These are phyloP conservation scores for Podotricha telesiphe DNA, from an alignment of 2,888 invertebrate genomes.

Conservation along the genomic window DNA sequence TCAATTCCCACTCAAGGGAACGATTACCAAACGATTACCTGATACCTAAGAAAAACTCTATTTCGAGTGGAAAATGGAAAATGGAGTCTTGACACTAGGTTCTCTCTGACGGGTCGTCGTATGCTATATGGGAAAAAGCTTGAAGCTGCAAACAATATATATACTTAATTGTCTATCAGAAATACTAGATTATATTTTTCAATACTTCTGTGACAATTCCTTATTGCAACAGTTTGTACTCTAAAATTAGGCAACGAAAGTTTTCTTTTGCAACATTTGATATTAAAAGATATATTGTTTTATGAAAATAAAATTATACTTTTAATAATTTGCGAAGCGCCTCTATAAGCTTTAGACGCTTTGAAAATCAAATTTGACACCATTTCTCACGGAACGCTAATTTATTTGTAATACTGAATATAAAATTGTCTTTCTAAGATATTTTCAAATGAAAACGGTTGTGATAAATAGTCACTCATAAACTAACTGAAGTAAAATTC, in stretches of 20 bases:
- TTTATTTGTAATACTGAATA: not conserved
- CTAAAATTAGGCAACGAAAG: conserved; percentile 1
- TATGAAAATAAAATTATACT: conserved; percentile 13
- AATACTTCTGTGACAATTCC: not conserved
- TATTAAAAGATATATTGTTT: not conserved
- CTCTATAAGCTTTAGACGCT: conserved; percentile 5
- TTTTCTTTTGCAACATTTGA: not conserved
- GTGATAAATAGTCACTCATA: not conserved
- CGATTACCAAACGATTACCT: no score
- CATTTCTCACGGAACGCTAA: conserved; percentile 2
- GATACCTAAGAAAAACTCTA: no score
- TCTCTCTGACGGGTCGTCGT: no score
- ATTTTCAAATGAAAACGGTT: not conserved
- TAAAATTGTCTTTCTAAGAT: not conserved
- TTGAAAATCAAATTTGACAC: conserved; percentile 18
- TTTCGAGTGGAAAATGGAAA: no score
- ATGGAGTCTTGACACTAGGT: no score
- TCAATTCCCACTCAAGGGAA: no score
- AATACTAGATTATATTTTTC: no score
- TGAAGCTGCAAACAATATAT: not conserved
- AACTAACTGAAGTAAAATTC: no score
- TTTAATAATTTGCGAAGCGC: not conserved
- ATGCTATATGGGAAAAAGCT: no score
- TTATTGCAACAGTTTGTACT: not conserved
- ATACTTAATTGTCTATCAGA: not conserved